Evolutionary conservation across 2,888 invertebrate genomes (phyloP).

Genomic region (Acleris holmiana): DNA sequence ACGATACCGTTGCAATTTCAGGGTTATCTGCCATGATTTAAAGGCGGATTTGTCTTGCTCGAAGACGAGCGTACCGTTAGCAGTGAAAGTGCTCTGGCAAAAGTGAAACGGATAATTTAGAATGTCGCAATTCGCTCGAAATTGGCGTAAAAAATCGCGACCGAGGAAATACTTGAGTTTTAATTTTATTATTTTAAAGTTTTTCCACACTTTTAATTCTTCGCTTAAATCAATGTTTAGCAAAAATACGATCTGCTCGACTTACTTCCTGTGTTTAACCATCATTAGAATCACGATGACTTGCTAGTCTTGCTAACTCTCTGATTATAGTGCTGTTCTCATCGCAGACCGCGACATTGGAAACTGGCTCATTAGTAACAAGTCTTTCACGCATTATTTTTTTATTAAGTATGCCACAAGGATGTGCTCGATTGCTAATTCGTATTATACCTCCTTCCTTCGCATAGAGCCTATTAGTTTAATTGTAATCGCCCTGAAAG

Average conservation of each 20-base stretch:
- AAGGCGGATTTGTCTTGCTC: slow-evolving; percentile 54
- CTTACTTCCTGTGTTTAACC: slow-evolving; percentile 15
- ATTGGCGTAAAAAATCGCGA: slow-evolving; percentile 69
- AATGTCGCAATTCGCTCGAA: slow-evolving; percentile 67
- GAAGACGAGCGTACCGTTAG: slow-evolving; percentile 64
- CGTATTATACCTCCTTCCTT: slow-evolving; percentile 1
- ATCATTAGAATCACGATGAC: slow-evolving; percentile 30
- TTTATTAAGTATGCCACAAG: slow-evolving; percentile 6
- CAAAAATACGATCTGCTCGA: slow-evolving; percentile 18
- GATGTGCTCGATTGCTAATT: background rate
- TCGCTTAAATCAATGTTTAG: slow-evolving; percentile 18
- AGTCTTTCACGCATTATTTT: slow-evolving; percentile 56
- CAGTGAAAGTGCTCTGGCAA: slow-evolving; percentile 79
- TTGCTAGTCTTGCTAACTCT: slow-evolving; percentile 26
- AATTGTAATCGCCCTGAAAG: slow-evolving; percentile 13
- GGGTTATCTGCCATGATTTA: slow-evolving; percentile 41
- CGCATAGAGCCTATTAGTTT: background rate
- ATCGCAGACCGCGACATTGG: slow-evolving; percentile 30
- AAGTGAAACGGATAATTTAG: slow-evolving; percentile 78
- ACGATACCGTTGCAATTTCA: slow-evolving; percentile 6
- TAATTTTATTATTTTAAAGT: slow-evolving; percentile 3
- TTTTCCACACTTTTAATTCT: slow-evolving; percentile 16
- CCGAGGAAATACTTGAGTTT: slow-evolving; percentile 61
- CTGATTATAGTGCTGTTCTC: slow-evolving; percentile 31
- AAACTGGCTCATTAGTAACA: slow-evolving; percentile 35